A percentile compares a stretch with the other conserved stretches of the same genome.
Evolutionary conservation across 2,888 invertebrate species (phyloP).

Genomic region (Diloba caeruleocephala): DNA sequence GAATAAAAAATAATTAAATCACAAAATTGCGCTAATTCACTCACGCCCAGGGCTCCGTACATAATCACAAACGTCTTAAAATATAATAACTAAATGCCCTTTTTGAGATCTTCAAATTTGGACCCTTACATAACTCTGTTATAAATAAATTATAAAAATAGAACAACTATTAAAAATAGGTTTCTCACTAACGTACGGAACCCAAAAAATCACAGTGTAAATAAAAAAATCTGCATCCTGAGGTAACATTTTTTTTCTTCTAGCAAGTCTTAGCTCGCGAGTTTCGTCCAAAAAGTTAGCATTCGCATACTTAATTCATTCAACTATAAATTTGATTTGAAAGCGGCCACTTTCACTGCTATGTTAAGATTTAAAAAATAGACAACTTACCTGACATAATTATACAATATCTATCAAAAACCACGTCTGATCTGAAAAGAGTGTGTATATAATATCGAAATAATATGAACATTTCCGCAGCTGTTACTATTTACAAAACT

Average conservation of each 20-base stretch:
- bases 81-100: constrained; percentile 35
- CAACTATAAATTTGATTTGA: constrained; percentile 17
- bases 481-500: no score
- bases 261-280: constrained; percentile 36
- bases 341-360: constrained; percentile 11
- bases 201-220: constrained; percentile 31
- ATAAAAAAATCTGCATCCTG: constrained; percentile 6
- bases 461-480: no score
- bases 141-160: constrained; percentile 13
- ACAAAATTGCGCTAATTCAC: constrained; percentile 26
- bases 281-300: constrained; percentile 24
- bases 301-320: constrained; percentile 9
- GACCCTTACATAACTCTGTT: constrained; percentile 37
- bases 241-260: constrained; percentile 57
- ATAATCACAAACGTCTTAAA: constrained; percentile 19
- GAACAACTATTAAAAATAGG: constrained; percentile 26
- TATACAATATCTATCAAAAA: no score
- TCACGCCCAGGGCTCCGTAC: constrained; percentile 29
- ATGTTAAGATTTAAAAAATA: not conserved
- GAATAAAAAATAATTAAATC: constrained; percentile 15
- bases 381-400: no score
- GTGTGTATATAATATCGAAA: no score
- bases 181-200: constrained; percentile 24
- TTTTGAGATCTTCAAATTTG: constrained; percentile 49
- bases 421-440: no score